A percentile compares a stretch with the other conserved stretches of the same genome.
Evolutionary conservation across 2,888 invertebrate species (phyloP).

Genomic region (Melinaea menophilus): DNA sequence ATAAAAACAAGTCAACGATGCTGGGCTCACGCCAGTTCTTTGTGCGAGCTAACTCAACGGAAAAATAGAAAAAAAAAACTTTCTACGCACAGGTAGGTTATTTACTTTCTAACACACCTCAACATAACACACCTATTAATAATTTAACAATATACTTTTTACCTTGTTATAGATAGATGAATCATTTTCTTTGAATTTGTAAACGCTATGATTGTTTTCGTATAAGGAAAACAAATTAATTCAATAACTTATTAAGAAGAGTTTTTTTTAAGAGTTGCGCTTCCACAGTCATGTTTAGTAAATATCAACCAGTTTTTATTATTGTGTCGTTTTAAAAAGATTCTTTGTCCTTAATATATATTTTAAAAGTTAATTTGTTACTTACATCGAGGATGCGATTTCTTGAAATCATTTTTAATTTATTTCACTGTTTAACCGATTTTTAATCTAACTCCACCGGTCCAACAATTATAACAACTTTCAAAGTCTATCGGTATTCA

Average conservation of each 20-base stretch:
- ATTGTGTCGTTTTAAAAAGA: no score
- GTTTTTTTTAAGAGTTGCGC: not conserved
- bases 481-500: conserved; percentile 56
- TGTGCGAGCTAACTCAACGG: conserved; percentile 25
- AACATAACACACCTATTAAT: conserved; percentile 8
- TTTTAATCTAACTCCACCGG: conserved; percentile 37
- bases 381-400: conserved; percentile 49
- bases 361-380: conserved; percentile 29
- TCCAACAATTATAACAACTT: conserved; percentile 49
- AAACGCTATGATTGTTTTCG: conserved; percentile 10
- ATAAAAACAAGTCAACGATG: conserved; percentile 23
- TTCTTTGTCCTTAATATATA: not conserved
- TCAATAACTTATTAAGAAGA: not conserved
- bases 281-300: no score
- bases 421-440: conserved; percentile 31
- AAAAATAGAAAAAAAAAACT: conserved; percentile 31
- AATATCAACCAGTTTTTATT: no score
- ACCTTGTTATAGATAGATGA: not conserved
- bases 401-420: conserved; percentile 45
- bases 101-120: conserved; percentile 19
- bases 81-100: conserved; percentile 20
- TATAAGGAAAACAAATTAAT: conserved; percentile 20
- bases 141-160: not conserved
- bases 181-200: conserved; percentile 14
- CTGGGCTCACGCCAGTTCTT: conserved; percentile 42